A percentile compares a stretch with the other conserved stretches of the same genome.
Conservation (phyloP, 1,140 invertebrate species). For the Diachasmimorpha longicaudata region DNA sequence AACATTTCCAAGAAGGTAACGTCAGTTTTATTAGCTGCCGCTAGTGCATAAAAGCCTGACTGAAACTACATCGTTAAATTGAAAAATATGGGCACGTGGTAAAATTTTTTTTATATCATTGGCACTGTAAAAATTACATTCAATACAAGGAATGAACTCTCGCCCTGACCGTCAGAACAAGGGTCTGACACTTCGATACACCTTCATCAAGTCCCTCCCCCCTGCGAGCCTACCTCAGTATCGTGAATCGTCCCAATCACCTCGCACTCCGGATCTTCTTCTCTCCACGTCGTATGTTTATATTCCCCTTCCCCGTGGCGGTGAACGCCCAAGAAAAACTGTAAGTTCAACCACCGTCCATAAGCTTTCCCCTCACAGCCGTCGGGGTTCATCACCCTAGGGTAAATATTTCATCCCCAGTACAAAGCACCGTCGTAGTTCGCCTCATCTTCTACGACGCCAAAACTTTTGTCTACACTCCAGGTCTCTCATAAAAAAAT, state of each 20-base stretch:
- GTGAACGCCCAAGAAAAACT: neutral
- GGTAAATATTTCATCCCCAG: neutral
- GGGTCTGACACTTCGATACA: neutral
- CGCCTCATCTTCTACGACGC: neutral
- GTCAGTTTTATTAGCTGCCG: neutral
- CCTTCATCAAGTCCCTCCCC: neutral
- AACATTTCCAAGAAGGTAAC: neutral
- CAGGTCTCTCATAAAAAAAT: neutral
- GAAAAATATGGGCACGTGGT: too few relatives aligned
- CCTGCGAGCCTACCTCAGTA: conserved; percentile 31
- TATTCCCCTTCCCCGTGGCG: neutral
- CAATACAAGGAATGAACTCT: too few relatives aligned
- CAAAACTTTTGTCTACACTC: neutral
- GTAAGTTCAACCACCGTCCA: neutral
- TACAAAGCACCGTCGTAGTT: neutral
- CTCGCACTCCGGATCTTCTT: conserved; percentile 35
- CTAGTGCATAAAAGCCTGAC: too few relatives aligned
- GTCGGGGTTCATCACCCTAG: neutral
- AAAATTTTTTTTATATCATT: too few relatives aligned
- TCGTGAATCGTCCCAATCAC: conserved; percentile 40
- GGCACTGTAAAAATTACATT: too few relatives aligned
- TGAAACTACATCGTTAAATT: too few relatives aligned
- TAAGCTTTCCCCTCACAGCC: neutral
- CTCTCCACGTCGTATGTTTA: neutral
- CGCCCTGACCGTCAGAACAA: too few relatives aligned